A percentile compares a stretch with the other conserved stretches of the same genome.
These are phyloP conservation scores for Melanotaenia pygmaea DNA, from an alignment of 2,797 vertebrate genomes.

Conservation along the genomic window DNA sequence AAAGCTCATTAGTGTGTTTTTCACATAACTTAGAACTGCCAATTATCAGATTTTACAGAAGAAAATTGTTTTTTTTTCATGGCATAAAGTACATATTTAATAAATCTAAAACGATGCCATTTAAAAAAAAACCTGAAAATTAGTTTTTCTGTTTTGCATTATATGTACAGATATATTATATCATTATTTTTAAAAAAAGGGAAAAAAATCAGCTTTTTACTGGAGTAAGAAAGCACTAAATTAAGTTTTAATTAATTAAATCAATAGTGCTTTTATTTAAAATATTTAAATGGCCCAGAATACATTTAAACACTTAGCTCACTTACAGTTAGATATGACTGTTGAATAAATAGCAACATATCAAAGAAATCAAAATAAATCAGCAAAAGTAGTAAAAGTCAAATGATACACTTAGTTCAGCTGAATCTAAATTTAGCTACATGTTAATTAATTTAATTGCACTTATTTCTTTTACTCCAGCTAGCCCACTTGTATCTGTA, in stretches of 20 bases:
- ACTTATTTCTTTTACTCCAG: too few species aligned
- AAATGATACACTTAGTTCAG: too few species aligned
- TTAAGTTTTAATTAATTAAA: neutral
- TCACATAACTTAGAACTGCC: constrained; percentile 4
- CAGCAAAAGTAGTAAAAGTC: neutral
- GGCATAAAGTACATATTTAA: neutral
- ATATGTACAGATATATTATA: neutral
- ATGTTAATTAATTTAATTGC: too few species aligned
- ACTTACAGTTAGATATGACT: neutral
- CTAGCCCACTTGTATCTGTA: too few species aligned
- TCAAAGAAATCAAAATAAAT: neutral
- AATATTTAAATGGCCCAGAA: too few species aligned
- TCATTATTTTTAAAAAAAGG: neutral
- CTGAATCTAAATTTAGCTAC: too few species aligned
- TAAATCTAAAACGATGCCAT: constrained; percentile 1
- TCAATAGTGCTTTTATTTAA: too few species aligned
- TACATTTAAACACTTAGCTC: neutral
- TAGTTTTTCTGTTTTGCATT: neutral
- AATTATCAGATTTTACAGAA: constrained; percentile 15
- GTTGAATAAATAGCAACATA: neutral
- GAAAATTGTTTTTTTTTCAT: constrained; percentile 2
- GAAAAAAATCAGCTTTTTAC: too few species aligned
- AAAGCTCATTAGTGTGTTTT: constrained; percentile 2
- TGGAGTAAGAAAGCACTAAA: too few species aligned
- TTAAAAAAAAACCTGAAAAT: neutral